Conservation (phyloP, 2,888 invertebrate genomes). For the Drosophila mulleri region DNA sequence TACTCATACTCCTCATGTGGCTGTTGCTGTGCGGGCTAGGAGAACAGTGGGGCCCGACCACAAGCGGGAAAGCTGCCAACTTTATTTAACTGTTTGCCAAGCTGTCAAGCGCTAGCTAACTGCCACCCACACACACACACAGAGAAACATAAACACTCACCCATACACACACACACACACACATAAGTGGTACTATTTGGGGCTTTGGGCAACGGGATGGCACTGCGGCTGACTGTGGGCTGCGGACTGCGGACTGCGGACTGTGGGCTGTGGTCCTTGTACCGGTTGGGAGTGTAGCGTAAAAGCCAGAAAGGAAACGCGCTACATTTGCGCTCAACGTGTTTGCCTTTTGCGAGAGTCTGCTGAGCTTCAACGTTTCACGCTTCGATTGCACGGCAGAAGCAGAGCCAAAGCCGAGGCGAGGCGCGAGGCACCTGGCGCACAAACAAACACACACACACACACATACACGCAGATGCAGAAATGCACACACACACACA, state of each 20-base stretch:
- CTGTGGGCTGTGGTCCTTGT: constrained; percentile 29
- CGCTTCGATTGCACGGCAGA: constrained; percentile 73
- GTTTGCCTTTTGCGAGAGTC: constrained; percentile 68
- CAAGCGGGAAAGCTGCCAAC: constrained; percentile 68
- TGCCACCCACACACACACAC: constrained; percentile 36
- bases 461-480: constrained; percentile 26
- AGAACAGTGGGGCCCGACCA: constrained; percentile 48
- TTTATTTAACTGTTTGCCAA: constrained; percentile 80
- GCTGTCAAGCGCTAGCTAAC: constrained; percentile 77
- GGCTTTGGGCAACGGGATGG: constrained; percentile 24
- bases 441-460: constrained; percentile 8
- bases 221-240: neutral
- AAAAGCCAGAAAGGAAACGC: constrained; percentile 76
- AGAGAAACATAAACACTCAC: constrained; percentile 7
- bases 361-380: constrained; percentile 66
- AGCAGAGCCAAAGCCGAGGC: constrained; percentile 43
- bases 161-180: constrained; percentile 19
- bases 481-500: constrained; percentile 21
- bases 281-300: constrained; percentile 34
- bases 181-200: constrained; percentile 37
- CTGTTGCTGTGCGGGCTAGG: constrained; percentile 28
- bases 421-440: constrained; percentile 26
- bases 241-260: neutral
- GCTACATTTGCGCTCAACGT: constrained; percentile 79
- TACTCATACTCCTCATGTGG: constrained; percentile 11